phyloP scores from a whole-genome alignment of 2,888 invertebrate genomes.

The Athalia circularis region DNA sequence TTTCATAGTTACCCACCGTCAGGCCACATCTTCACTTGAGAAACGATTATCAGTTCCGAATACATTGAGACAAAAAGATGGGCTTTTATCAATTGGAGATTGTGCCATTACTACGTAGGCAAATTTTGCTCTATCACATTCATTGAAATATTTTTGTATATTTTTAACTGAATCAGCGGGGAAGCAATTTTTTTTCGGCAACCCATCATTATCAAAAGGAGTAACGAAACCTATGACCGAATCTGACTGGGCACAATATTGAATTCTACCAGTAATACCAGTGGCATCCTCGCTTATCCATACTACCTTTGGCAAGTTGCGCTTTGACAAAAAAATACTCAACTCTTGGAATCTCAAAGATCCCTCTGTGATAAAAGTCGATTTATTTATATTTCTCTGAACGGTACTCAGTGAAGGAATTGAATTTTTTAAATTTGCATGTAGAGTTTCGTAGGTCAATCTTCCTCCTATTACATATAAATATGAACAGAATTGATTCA shows the following conservation, averaged over 20 bases:
- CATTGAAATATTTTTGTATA: slow-evolving; percentile 44
- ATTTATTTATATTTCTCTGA: slow-evolving; percentile 20
- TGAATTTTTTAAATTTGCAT: slow-evolving; percentile 45
- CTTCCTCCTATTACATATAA: slow-evolving; percentile 46
- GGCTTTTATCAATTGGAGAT: slow-evolving; percentile 30
- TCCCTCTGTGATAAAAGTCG: slow-evolving; percentile 20
- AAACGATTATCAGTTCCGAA: slow-evolving; percentile 55
- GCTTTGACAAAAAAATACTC: slow-evolving; percentile 23
- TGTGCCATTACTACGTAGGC: slow-evolving; percentile 49
- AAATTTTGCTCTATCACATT: slow-evolving; percentile 36
- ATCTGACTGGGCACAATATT: slow-evolving; percentile 20
- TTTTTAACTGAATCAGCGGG: slow-evolving; percentile 23
- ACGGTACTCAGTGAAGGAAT: slow-evolving; percentile 12
- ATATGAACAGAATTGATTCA: slow-evolving; percentile 17
- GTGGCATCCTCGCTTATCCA: slow-evolving; percentile 37
- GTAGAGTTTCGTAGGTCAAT: slow-evolving; percentile 49
- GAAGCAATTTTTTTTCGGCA: slow-evolving; percentile 9
- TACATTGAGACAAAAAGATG: slow-evolving; percentile 49
- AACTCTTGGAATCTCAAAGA: slow-evolving; percentile 33
- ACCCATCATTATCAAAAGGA: slow-evolving; percentile 25
- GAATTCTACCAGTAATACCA: slow-evolving; percentile 21
- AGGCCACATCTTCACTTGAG: slow-evolving; percentile 45
- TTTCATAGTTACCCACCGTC: slow-evolving; percentile 49
- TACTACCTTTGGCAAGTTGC: too few species aligned
- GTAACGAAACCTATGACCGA: slow-evolving; percentile 20